Evolutionary conservation across 2,888 invertebrate species (phyloP).

Genomic region (Panopea generosa): DNA sequence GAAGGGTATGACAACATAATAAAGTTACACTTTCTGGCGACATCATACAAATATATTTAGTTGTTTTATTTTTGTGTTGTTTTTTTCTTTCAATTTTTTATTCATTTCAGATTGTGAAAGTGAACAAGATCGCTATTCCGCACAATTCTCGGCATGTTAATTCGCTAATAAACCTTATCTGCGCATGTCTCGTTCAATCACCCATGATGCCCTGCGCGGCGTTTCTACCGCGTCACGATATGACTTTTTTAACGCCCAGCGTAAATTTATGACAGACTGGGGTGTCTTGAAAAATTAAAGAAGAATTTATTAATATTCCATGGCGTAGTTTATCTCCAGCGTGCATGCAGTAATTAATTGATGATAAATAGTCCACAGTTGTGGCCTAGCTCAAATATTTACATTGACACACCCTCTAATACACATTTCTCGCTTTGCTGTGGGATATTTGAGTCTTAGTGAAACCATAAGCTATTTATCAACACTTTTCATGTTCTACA

Average conservation of each 20-base stretch:
- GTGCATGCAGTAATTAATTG: slow-evolving; percentile 53
- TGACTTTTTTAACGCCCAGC: slow-evolving; percentile 49
- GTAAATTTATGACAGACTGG: slow-evolving; percentile 46
- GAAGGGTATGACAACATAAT: no score
- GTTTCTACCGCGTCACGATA: slow-evolving; percentile 45
- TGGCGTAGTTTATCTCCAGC: slow-evolving; percentile 34
- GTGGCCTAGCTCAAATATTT: not conserved
- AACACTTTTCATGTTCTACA: no score
- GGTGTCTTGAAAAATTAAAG: slow-evolving; percentile 44
- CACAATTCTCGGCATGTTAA: not conserved
- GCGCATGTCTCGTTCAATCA: slow-evolving; percentile 55
- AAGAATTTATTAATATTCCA: slow-evolving; percentile 62
- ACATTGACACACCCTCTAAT: no score
- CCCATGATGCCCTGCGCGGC: slow-evolving; percentile 53
- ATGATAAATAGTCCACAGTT: slow-evolving; percentile 43
- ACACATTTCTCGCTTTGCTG: no score
- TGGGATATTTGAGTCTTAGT: no score
- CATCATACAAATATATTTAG: no score
- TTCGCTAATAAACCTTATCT: slow-evolving; percentile 37
- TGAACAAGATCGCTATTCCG: no score
- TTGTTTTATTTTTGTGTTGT: no score
- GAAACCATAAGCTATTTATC: no score
- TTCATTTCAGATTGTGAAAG: no score
- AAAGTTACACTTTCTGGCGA: no score
- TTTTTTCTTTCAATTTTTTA: no score